Evolutionary conservation across 2,888 invertebrate species (phyloP), one percentile per base, ranked within the genome.

Genomic region (Caenorhabditis imperialis): DNA sequence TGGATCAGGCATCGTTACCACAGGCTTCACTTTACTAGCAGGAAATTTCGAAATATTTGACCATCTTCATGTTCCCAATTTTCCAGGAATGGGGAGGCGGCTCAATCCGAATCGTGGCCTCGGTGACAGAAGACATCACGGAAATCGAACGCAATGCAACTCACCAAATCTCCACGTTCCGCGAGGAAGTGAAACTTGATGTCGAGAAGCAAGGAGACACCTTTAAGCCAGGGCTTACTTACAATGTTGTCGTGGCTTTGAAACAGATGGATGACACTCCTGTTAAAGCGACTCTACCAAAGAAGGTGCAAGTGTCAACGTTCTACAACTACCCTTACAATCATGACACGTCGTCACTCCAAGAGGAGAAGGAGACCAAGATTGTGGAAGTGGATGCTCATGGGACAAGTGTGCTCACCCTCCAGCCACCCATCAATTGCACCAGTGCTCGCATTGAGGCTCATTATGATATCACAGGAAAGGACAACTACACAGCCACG

Each of bases 41-140:
- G n/a, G n/a, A n/a, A n/a, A n/a, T n/a, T n/a, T n/a, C n/a, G n/a
- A n/a, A n/a, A n/a, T n/a, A n/a, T n/a, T n/a, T n/a, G n/a, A n/a
- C n/a, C n/a, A n/a, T n/a, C n/a, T n/a, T n/a, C n/a, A n/a, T n/a
- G n/a, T n/a, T n/a, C n/a, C n/a, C n/a, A n/a, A n/a, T 12, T 16
- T 67, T 57, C 5, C 33, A 57, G 55, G 73, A 73, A 47, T 73
- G 65, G 63, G 73, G 73, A 47, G 73, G 73, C 23, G 73, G 73
- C 12, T 58, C 57, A 2, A 92, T 96, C 47, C 92, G 94, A 33
- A 91, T 96, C 50, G 93, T 94, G 87, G 96, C 94, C 0, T 92
- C 93, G 6, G 92, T 97, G 2, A 95, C 95, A 88, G 97, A 98
- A 90, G 92, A 92, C 61, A 91, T 94, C 79, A 96, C 96, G 1